Percentiles rank a stretch among this genome's conserved stretches.
Conservation (phyloP, 2,797 vertebrate genomes). For the Tiaroga cobitis region DNA sequence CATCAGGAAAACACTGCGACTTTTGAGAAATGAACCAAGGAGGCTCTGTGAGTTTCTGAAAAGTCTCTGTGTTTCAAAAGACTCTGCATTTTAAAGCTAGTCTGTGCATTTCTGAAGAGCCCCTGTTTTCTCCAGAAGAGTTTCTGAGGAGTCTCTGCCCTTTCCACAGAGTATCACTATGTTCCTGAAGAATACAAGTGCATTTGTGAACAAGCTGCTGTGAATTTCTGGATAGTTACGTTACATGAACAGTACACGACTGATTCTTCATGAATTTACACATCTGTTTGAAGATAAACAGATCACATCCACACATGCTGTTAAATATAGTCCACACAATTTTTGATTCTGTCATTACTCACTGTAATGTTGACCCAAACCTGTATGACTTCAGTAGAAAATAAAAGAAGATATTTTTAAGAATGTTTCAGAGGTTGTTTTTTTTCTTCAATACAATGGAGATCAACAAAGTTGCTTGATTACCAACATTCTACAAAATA, state of each 20-base stretch:
- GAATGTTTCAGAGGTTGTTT: neutral
- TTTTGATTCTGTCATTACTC: neutral
- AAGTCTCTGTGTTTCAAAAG: conserved; percentile 40
- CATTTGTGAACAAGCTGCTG: conserved; percentile 10
- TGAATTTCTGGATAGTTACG: neutral
- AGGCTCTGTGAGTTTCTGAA: conserved; percentile 25
- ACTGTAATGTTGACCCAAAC: neutral
- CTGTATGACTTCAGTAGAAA: neutral
- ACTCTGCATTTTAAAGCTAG: neutral
- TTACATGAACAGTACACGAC: neutral
- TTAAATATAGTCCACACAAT: neutral
- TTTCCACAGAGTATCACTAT: neutral
- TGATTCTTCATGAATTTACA: neutral
- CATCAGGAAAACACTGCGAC: neutral
- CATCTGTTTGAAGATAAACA: neutral
- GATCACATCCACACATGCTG: neutral
- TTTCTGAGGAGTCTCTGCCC: neutral
- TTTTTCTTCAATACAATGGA: neutral
- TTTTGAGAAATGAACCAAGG: neutral
- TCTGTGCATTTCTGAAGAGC: conserved; percentile 27
- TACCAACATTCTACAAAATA: neutral
- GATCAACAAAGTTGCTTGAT: neutral
- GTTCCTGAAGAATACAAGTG: neutral
- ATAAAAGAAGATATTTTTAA: neutral
- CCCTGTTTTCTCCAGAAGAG: conserved; percentile 30